Percentiles rank a stretch among this genome's conserved stretches.
phyloP scores from a whole-genome alignment of 2,113 vertebrate genomes.

The Corythaixoides concolor region DNA sequence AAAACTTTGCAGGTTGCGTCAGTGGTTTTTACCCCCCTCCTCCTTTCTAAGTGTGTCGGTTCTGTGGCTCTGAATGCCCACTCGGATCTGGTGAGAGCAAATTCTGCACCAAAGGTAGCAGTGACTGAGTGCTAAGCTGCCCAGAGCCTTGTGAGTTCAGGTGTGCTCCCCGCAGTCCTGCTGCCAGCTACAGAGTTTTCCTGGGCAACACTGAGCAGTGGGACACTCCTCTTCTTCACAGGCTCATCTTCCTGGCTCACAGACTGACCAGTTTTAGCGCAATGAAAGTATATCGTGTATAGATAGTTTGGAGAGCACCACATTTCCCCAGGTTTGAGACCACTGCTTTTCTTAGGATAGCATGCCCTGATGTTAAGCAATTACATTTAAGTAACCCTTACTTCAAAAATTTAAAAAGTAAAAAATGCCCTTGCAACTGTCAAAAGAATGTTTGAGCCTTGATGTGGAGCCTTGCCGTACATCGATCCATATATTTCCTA shows the following conservation, averaged over 20 bases:
- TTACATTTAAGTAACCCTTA: neutral
- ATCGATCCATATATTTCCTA: neutral
- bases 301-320: neutral
- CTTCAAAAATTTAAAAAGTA: neutral
- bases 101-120: neutral
- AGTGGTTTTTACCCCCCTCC: neutral
- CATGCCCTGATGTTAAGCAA: neutral
- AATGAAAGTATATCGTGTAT: fast-evolving
- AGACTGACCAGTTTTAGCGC: neutral
- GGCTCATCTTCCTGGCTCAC: neutral
- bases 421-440: neutral
- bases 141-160: fast-evolving
- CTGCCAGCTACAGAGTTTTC: neutral
- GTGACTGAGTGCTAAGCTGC: neutral
- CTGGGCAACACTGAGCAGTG: neutral
- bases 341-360: neutral
- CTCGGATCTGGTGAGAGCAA: fast-evolving
- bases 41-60: fast-evolving
- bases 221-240: neutral
- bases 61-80: neutral
- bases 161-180: neutral
- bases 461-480: neutral
- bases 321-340: neutral
- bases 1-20: neutral
- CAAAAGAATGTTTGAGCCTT: neutral